Conservation (phyloP, 2,888 invertebrate species). For the Trissoscelio sp. region DNA sequence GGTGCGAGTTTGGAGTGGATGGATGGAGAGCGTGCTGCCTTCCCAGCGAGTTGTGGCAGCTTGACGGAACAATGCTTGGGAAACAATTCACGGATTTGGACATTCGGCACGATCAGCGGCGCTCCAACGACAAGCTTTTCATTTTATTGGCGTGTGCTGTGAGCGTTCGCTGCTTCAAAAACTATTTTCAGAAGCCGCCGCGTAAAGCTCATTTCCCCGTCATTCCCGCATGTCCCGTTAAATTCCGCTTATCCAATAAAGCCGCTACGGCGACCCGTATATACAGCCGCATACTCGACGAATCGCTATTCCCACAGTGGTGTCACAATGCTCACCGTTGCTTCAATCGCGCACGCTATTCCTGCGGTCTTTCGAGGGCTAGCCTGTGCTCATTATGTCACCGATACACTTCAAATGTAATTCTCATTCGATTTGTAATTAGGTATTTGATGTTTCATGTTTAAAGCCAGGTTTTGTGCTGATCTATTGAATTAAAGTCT, state of each 20-base stretch:
- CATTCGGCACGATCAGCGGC: conserved; percentile 31
- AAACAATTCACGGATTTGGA: conserved; percentile 45
- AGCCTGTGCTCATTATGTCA: conserved; percentile 13
- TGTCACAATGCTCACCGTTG: conserved; percentile 25
- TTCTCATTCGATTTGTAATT: no score
- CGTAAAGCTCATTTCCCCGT: conserved; percentile 38
- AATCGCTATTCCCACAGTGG: conserved; percentile 30
- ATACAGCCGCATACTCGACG: conserved; percentile 33
- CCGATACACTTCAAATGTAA: conserved; percentile 21
- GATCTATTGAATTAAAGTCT: no score
- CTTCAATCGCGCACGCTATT: conserved; percentile 19
- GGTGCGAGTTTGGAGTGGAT: no score
- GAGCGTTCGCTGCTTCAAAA: conserved; percentile 25
- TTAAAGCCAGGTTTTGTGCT: no score
- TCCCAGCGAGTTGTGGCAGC: conserved; percentile 28
- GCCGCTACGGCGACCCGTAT: not conserved
- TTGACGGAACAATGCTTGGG: conserved; percentile 49
- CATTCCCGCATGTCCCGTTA: conserved; percentile 29
- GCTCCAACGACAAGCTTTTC: conserved; percentile 39
- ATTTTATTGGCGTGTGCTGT: conserved; percentile 36
- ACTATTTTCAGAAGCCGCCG: conserved; percentile 32
- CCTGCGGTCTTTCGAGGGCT: conserved; percentile 15
- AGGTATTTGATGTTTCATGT: conserved; percentile 6
- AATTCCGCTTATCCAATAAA: conserved; percentile 59
- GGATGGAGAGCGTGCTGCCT: not conserved